These are phyloP conservation scores for Aphidius ervi DNA, from an alignment of 1,140 invertebrate species.

Conservation along the genomic window DNA sequence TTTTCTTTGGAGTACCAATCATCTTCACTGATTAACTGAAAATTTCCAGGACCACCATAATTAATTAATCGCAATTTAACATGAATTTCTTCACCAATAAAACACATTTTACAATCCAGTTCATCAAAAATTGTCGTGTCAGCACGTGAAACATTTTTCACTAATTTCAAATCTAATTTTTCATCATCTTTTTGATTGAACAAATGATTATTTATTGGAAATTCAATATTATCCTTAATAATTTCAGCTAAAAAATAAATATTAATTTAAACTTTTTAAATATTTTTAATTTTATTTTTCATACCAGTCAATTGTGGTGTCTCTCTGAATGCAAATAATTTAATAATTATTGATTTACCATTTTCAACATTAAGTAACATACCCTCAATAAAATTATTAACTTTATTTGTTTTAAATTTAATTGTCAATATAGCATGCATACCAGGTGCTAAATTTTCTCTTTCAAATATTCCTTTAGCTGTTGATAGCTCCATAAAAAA, in stretches of 20 bases:
- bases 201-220: background rate
- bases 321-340: conserved; percentile 30
- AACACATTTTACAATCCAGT: conserved; percentile 39
- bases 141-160: background rate
- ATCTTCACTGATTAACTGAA: conserved; percentile 42
- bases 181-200: background rate
- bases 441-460: conserved; percentile 35
- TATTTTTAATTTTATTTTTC: conserved; percentile 1
- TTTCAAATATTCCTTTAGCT: conserved; percentile 8
- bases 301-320: conserved; percentile 34
- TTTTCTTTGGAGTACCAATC: conserved; percentile 41
- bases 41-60: conserved; percentile 34
- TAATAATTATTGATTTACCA: conserved; percentile 31
- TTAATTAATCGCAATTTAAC: conserved; percentile 34
- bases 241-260: no score
- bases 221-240: no score
- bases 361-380: conserved; percentile 32
- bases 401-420: conserved; percentile 29
- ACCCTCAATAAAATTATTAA: conserved; percentile 30
- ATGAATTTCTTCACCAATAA: conserved; percentile 33
- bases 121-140: conserved; percentile 9
- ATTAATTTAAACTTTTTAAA: background rate
- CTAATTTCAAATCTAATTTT: conserved; percentile 8
- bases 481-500: conserved; percentile 30
- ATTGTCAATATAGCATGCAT: conserved; percentile 34